phyloP scores from a whole-genome alignment of 2,888 invertebrate species.

The Mythimna impura region DNA sequence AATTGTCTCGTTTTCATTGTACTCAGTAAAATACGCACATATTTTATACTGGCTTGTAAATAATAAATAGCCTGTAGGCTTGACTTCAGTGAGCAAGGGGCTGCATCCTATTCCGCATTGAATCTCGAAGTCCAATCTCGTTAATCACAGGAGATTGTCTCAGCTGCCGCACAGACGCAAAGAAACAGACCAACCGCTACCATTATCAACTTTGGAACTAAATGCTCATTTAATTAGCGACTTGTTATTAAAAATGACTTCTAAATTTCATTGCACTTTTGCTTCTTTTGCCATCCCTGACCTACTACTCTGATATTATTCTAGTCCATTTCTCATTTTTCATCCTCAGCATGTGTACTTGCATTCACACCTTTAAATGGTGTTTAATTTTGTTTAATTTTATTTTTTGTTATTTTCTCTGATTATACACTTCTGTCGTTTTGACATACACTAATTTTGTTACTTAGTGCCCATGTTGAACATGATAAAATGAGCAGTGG shows the following conservation, averaged over 20 bases:
- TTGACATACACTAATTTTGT: no score
- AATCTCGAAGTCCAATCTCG: conserved; percentile 29
- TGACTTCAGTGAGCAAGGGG: conserved; percentile 9
- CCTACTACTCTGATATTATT: no score
- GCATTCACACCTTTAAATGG: no score
- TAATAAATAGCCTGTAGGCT: conserved; percentile 12
- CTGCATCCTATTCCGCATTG: conserved; percentile 30
- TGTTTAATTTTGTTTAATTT: no score
- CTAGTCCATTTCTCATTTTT: no score
- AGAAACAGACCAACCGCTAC: neutral
- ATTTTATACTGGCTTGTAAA: neutral
- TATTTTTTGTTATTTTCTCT: no score
- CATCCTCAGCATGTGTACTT: no score
- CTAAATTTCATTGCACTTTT: neutral
- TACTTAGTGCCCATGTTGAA: no score
- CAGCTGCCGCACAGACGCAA: neutral
- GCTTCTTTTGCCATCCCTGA: no score
- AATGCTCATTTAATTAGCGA: conserved; percentile 4
- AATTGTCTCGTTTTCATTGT: neutral
- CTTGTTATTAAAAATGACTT: neutral
- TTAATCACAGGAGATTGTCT: conserved; percentile 29
- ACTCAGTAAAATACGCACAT: neutral
- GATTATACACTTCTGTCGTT: no score
- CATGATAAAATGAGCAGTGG: no score
- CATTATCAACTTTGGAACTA: neutral